These are phyloP conservation scores for Polyommatus icarus DNA, from an alignment of 2,888 invertebrate genomes.

Conservation along the genomic window DNA sequence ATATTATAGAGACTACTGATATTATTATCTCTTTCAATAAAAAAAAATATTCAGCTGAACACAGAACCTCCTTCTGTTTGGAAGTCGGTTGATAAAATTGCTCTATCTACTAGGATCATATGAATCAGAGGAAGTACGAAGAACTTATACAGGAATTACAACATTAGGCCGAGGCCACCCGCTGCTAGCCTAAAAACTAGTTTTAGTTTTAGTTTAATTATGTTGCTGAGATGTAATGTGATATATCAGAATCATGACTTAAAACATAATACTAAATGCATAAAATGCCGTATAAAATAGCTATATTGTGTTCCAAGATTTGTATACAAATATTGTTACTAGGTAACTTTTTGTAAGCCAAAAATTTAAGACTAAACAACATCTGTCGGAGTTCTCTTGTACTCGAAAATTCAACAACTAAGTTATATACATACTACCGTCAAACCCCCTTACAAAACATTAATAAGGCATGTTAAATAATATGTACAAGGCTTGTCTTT, in stretches of 20 bases:
- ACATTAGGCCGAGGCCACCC: constrained; percentile 6
- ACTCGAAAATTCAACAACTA: too few relatives aligned
- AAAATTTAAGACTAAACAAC: neutral
- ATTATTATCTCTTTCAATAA: too few relatives aligned
- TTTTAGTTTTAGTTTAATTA: too few relatives aligned
- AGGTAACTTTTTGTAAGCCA: neutral
- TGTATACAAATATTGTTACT: neutral
- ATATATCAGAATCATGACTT: neutral
- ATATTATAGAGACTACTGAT: too few relatives aligned
- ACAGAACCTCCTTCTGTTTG: neutral
- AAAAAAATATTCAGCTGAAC: too few relatives aligned
- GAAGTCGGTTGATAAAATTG: neutral
- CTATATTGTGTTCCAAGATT: neutral
- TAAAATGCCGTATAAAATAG: neutral
- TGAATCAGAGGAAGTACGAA: neutral
- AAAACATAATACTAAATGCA: neutral
- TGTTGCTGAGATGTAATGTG: neutral
- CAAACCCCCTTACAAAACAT: too few relatives aligned
- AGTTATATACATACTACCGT: too few relatives aligned
- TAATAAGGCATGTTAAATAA: too few relatives aligned
- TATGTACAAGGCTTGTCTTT: too few relatives aligned
- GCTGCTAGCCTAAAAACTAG: constrained; percentile 2
- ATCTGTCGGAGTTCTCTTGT: too few relatives aligned
- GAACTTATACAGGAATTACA: neutral
- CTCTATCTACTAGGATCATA: neutral